These are phyloP conservation scores for Acleris emargana DNA, from an alignment of 2,888 invertebrate genomes.

Conservation along the genomic window DNA sequence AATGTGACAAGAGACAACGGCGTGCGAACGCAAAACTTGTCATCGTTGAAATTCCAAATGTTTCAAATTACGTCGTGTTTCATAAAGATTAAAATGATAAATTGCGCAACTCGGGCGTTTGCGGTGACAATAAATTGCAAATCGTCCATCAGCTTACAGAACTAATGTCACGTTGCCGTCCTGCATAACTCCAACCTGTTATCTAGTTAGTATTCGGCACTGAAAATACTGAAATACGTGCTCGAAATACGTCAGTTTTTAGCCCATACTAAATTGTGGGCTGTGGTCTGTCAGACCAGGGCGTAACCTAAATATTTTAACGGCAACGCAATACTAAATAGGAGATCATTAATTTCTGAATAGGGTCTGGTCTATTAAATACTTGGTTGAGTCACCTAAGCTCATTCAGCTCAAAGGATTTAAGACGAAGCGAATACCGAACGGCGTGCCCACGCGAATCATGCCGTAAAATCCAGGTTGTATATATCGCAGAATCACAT, in stretches of 20 bases:
- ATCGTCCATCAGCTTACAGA: slow-evolving; percentile 26
- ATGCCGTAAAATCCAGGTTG: slow-evolving; percentile 16
- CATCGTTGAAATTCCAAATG: slow-evolving; percentile 1
- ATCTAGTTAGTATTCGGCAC: slow-evolving; percentile 27
- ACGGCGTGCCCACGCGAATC: slow-evolving; percentile 8
- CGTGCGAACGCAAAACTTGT: neutral
- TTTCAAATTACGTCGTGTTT: slow-evolving; percentile 7
- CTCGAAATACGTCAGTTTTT: slow-evolving; percentile 28
- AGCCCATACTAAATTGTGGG: slow-evolving; percentile 20
- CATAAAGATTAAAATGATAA: slow-evolving; percentile 25
- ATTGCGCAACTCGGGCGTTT: slow-evolving; percentile 17
- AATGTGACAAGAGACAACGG: no score
- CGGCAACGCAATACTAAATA: slow-evolving; percentile 19
- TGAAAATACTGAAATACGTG: slow-evolving; percentile 26
- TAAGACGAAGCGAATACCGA: slow-evolving; percentile 14
- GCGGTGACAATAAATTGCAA: slow-evolving; percentile 22
- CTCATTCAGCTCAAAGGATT: slow-evolving; percentile 10
- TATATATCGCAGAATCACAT: slow-evolving; percentile 31
- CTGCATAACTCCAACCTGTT: slow-evolving; percentile 24
- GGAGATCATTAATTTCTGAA: slow-evolving; percentile 18
- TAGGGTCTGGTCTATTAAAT: slow-evolving; percentile 12
- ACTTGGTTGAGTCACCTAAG: slow-evolving; percentile 26
- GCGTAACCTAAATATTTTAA: slow-evolving; percentile 33
- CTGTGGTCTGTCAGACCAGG: slow-evolving; percentile 12
- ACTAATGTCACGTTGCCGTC: slow-evolving; percentile 22